phyloP scores from a whole-genome alignment of 2,113 vertebrate genomes.

The Beaufortia kweichowensis region DNA sequence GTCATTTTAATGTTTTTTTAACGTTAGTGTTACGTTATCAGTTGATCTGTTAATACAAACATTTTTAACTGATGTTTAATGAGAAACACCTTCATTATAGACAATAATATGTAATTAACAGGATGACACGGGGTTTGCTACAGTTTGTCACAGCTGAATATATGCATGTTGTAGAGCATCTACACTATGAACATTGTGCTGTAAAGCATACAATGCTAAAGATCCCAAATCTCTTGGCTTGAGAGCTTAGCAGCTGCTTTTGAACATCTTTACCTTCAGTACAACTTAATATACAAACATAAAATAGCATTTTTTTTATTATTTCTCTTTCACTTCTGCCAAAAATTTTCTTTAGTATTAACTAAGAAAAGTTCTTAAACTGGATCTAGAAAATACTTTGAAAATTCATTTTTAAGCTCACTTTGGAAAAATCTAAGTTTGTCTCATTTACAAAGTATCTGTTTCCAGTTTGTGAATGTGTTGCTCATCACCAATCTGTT shows the following conservation, averaged over 20 bases:
- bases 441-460: background rate
- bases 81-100: background rate
- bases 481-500: background rate
- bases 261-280: background rate
- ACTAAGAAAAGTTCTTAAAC: background rate
- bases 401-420: background rate
- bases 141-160: background rate
- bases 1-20: background rate
- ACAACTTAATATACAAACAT: background rate
- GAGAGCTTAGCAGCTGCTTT: background rate
- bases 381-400: too few relatives aligned
- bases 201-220: slow-evolving; percentile 12
- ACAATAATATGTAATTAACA: background rate
- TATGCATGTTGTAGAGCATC: slow-evolving; percentile 17
- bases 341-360: background rate
- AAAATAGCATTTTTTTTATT: too few relatives aligned
- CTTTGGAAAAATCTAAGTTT: slow-evolving; percentile 5
- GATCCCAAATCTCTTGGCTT: background rate
- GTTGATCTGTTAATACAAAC: background rate
- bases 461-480: background rate
- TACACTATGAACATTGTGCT: background rate
- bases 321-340: background rate
- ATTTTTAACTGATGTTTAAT: background rate
- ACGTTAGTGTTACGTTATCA: background rate
- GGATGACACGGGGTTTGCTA: background rate